phyloP scores from a whole-genome alignment of 2,888 invertebrate genomes.

The Meandrusa payeni region DNA sequence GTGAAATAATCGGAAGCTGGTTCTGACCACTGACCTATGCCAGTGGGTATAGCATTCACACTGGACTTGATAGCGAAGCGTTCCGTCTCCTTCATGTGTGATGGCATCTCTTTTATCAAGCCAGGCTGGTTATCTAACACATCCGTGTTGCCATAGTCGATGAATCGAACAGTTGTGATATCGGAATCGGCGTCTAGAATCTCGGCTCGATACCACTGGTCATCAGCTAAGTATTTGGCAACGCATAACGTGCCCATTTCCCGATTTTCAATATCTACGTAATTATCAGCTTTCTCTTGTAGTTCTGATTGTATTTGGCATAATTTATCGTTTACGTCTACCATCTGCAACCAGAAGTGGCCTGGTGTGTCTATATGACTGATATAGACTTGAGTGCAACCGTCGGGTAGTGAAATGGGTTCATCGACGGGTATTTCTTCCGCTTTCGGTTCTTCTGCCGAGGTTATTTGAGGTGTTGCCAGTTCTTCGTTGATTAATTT shows the following conservation, averaged over 20 bases:
- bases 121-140: slow-evolving; percentile 83
- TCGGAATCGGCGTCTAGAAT: slow-evolving; percentile 90
- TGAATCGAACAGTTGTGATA: slow-evolving; percentile 87
- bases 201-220: slow-evolving; percentile 95
- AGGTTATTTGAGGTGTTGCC: slow-evolving; percentile 50
- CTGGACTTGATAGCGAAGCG: slow-evolving; percentile 83
- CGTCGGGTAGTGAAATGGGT: slow-evolving; percentile 53
- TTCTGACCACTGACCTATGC: slow-evolving; percentile 84
- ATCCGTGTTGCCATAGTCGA: slow-evolving; percentile 90
- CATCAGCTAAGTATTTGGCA: slow-evolving; percentile 91
- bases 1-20: slow-evolving; percentile 81
- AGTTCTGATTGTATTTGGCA: slow-evolving; percentile 83
- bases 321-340: slow-evolving; percentile 78
- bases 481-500: slow-evolving; percentile 66
- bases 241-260: slow-evolving; percentile 84
- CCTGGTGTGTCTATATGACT: slow-evolving; percentile 88
- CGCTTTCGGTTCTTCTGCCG: slow-evolving; percentile 41
- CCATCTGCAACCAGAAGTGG: slow-evolving; percentile 87
- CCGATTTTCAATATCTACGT: slow-evolving; percentile 77
- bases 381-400: slow-evolving; percentile 77
- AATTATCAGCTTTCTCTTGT: slow-evolving; percentile 77
- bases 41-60: slow-evolving; percentile 84
- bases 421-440: slow-evolving; percentile 45
- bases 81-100: slow-evolving; percentile 77
- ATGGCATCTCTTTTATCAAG: slow-evolving; percentile 82